phyloP scores from a whole-genome alignment of 2,797 vertebrate genomes.

The Fundulus diaphanus region DNA sequence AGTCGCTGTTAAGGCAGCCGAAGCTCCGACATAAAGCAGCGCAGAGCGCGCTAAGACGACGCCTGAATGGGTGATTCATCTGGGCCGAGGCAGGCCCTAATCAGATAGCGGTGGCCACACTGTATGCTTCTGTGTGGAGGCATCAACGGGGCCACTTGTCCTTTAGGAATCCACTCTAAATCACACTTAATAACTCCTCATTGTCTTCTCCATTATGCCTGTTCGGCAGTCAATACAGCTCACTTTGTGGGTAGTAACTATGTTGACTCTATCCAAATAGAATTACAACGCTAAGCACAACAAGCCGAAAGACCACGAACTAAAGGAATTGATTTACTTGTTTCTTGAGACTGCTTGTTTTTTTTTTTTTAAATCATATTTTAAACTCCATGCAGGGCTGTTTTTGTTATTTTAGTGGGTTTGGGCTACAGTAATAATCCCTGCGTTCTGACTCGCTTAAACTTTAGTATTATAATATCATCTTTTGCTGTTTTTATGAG shows the following conservation, averaged over 20 bases:
- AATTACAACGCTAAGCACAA: conserved; percentile 48
- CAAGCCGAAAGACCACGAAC: conserved; percentile 33
- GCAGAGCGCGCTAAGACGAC: conserved; percentile 41
- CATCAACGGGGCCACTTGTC: conserved; percentile 70
- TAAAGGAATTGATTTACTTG: conserved; percentile 34
- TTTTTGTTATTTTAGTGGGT: conserved; percentile 43
- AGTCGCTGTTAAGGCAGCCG: conserved; percentile 48
- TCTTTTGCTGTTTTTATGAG: conserved; percentile 11
- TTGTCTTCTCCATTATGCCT: conserved; percentile 65
- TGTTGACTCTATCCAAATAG: conserved; percentile 61
- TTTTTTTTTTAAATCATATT: conserved; percentile 38
- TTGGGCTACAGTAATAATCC: not conserved
- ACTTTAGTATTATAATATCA: conserved; percentile 41
- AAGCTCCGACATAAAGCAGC: conserved; percentile 42
- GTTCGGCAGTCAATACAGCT: conserved; percentile 64
- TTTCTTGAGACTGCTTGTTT: conserved; percentile 26
- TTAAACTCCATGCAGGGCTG: conserved; percentile 46
- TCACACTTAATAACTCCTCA: conserved; percentile 66
- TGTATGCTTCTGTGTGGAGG: conserved; percentile 55
- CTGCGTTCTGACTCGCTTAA: conserved; percentile 19
- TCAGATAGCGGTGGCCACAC: conserved; percentile 57
- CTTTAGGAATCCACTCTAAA: conserved; percentile 67
- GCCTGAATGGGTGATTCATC: conserved; percentile 64
- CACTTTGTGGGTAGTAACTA: conserved; percentile 53
- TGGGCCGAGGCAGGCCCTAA: conserved; percentile 48